These are phyloP conservation scores for Seira sanloemensis DNA, from an alignment of 2,888 invertebrate genomes.

Conservation along the genomic window DNA sequence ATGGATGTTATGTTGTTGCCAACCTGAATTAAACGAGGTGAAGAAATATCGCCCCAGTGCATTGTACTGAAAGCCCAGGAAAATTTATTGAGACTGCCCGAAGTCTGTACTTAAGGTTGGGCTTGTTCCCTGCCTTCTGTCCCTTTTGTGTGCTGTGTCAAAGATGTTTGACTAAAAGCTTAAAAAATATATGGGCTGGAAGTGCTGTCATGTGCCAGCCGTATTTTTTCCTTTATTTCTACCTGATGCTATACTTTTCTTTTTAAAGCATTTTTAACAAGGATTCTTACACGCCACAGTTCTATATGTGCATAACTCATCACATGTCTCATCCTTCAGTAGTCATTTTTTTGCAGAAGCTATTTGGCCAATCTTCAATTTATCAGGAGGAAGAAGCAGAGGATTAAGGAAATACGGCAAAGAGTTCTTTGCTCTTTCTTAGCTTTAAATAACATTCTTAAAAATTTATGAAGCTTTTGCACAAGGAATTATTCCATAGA, in stretches of 20 bases:
- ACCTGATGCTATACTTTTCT: background rate
- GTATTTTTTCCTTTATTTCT: background rate
- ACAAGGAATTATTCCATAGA: too few relatives aligned
- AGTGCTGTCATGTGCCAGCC: background rate
- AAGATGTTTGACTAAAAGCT: background rate
- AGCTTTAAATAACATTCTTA: background rate
- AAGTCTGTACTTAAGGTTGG: background rate
- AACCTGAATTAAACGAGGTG: background rate
- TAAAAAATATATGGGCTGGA: background rate
- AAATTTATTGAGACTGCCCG: background rate
- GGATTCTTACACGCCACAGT: too few relatives aligned
- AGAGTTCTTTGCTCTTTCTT: background rate
- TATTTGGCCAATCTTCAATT: constrained; percentile 56
- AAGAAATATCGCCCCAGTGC: background rate
- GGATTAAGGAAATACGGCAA: background rate
- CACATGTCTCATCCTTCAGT: too few relatives aligned
- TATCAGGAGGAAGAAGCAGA: constrained; percentile 31
- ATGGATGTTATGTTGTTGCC: background rate
- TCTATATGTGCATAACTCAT: too few relatives aligned
- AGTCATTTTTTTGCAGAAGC: constrained; percentile 36
- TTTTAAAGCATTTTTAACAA: too few relatives aligned
- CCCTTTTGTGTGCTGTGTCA: background rate
- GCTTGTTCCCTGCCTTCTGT: background rate
- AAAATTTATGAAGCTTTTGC: constrained; percentile 43
- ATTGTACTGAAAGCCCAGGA: background rate